Evolutionary conservation across 1,140 invertebrate species (phyloP), one percentile per base, ranked within the genome.

Genomic region (Hylyphantes graminicola): DNA sequence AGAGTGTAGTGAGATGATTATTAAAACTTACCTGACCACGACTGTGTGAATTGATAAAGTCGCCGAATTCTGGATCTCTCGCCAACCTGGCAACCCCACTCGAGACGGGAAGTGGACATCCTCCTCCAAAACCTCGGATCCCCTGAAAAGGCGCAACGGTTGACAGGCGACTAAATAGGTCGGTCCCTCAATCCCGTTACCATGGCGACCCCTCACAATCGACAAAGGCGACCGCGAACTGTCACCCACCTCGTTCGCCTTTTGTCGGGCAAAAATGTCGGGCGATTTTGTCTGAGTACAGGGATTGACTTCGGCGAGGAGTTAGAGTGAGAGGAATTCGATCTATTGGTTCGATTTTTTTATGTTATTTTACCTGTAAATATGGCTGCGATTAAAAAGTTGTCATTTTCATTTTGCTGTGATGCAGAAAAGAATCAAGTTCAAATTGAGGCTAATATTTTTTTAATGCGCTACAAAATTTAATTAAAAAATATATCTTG

Each of bases 121-220:
- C 35, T 35, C 35, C 35, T 35, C 35, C 35, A 35, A 35, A n/a
- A 35, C 35, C 35, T 35, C 79, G 68, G 59, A 50, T 50, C 61
- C 61, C 80, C 63, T 83, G 59, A 83, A 83, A 83, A 75, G 79
- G 79, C 67, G 80, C 80, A 75, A 64, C 70, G 72, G 70, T 83
- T 83, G 80, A 83, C 80, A 75, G 80, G 80, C 80, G 80, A 83
- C 80, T 83, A 83, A 83, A 83, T 75, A 83, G 80, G 80, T 83
- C 80, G 80, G 80, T 75, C 68, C 80, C 80, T 83, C 80, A 83
- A 75, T 83, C 80, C 35, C 21, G 80, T 83, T 83, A 53, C 80
- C 80, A 83, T 83, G 79, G 79, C 10, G 51, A 83, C 68, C 55
- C 53, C 48, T 13, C 67, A 21, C 74, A 73, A 54, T 50, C 54